phyloP scores from a whole-genome alignment of 1,140 invertebrate genomes.

The Sycobia sp. region DNA sequence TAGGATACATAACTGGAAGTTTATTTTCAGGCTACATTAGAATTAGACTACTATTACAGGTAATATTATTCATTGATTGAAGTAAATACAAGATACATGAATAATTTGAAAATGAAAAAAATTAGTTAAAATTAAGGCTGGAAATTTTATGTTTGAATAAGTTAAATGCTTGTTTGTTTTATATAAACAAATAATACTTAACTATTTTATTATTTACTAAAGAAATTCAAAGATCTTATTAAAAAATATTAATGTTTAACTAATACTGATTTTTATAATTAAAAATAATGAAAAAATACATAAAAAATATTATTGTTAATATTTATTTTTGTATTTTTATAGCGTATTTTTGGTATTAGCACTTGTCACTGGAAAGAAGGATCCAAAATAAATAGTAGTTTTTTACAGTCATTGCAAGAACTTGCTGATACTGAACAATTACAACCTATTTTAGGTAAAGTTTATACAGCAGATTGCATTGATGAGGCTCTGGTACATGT shows the following conservation, averaged over 20 bases:
- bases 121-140: background rate
- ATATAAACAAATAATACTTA: background rate
- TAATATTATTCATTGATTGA: too few species aligned
- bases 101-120: background rate
- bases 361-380: slow-evolving; percentile 57
- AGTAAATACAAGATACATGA: too few species aligned
- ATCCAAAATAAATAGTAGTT: slow-evolving; percentile 56
- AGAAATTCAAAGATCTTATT: background rate
- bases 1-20: slow-evolving; percentile 62
- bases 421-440: slow-evolving; percentile 65
- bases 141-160: background rate
- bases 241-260: background rate
- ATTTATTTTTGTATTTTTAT: too few species aligned
- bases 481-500: slow-evolving; percentile 73
- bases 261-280: slow-evolving; percentile 1
- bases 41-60: slow-evolving; percentile 56
- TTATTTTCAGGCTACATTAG: slow-evolving; percentile 60
- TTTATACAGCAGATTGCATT: slow-evolving; percentile 72
- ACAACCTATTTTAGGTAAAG: slow-evolving; percentile 67
- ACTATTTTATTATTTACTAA: background rate
- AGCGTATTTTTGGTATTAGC: slow-evolving; percentile 56
- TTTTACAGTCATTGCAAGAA: slow-evolving; percentile 61
- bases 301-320: slow-evolving; percentile 33
- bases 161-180: too few species aligned
- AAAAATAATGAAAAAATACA: slow-evolving; percentile 3